phyloP scores from a whole-genome alignment of 2,888 invertebrate species.

The Campaea margaritaria region DNA sequence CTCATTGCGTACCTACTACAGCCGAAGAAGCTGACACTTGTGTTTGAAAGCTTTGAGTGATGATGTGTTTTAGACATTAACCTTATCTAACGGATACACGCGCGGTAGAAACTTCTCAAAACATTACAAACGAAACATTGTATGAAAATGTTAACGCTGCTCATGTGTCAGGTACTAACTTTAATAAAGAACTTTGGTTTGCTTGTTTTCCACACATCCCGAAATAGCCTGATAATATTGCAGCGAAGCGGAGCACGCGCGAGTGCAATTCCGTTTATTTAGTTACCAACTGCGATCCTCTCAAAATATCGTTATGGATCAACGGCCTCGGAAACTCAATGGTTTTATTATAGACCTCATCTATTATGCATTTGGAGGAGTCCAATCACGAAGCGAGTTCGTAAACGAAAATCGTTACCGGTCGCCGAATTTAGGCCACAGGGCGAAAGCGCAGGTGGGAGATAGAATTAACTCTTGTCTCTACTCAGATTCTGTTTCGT shows the following conservation, averaged over 20 bases:
- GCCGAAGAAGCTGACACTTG: constrained; percentile 32
- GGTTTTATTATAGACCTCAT: constrained; percentile 79
- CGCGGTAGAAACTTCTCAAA: constrained; percentile 51
- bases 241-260: constrained; percentile 30
- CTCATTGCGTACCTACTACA: constrained; percentile 44
- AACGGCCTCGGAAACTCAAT: constrained; percentile 67
- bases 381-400: constrained; percentile 63
- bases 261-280: constrained; percentile 50
- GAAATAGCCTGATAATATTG: constrained; percentile 47
- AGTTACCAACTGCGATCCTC: constrained; percentile 59
- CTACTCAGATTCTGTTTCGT: constrained; percentile 33
- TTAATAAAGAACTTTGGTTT: constrained; percentile 36
- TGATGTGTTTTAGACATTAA: constrained; percentile 39
- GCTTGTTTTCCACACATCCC: constrained; percentile 34
- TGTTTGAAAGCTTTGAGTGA: constrained; percentile 47
- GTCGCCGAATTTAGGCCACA: constrained; percentile 56
- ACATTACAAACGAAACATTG: constrained; percentile 53
- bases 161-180: constrained; percentile 26
- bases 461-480: constrained; percentile 31
- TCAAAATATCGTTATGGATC: constrained; percentile 72
- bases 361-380: constrained; percentile 74
- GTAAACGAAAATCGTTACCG: constrained; percentile 78
- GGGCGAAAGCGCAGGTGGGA: constrained; percentile 31
- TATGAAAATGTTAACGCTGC: constrained; percentile 32
- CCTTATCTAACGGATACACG: constrained; percentile 43